These are phyloP conservation scores for Microcaecilia unicolor DNA, from an alignment of 2,797 vertebrate species.

Conservation along the genomic window DNA sequence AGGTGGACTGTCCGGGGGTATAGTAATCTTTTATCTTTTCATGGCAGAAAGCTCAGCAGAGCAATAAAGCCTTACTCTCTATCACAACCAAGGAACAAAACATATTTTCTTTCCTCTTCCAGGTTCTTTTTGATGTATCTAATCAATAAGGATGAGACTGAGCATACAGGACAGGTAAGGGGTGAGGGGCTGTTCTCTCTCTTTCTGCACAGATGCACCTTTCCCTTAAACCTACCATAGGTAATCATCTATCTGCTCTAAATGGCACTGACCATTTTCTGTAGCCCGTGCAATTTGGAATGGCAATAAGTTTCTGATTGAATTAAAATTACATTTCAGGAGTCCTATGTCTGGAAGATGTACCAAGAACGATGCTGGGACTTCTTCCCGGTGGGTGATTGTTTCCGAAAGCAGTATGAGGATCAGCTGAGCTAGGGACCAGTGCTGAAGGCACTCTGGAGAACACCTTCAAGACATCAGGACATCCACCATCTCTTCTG, in stretches of 20 bases:
- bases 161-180: slow-evolving; percentile 87
- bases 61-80: no score
- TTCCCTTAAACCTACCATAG: no score
- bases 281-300: no score
- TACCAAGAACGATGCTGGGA: slow-evolving; percentile 90
- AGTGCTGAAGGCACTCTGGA: background rate
- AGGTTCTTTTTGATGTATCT: slow-evolving; percentile 96
- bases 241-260: no score
- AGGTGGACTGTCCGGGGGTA: no score
- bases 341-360: slow-evolving; percentile 94
- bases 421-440: slow-evolving; percentile 72
- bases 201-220: no score
- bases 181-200: no score
- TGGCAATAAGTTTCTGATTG: no score
- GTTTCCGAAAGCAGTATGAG: slow-evolving; percentile 91
- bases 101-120: background rate
- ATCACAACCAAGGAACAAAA: no score
- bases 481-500: background rate
- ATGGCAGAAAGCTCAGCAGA: no score
- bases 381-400: slow-evolving; percentile 89
- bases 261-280: background rate
- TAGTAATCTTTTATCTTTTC: no score
- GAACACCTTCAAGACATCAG: slow-evolving; percentile 26
- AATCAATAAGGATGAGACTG: slow-evolving; percentile 90
- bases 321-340: no score